Evolutionary conservation across 2,797 vertebrate species (phyloP).

Genomic region (Galagoides demidoff): DNA sequence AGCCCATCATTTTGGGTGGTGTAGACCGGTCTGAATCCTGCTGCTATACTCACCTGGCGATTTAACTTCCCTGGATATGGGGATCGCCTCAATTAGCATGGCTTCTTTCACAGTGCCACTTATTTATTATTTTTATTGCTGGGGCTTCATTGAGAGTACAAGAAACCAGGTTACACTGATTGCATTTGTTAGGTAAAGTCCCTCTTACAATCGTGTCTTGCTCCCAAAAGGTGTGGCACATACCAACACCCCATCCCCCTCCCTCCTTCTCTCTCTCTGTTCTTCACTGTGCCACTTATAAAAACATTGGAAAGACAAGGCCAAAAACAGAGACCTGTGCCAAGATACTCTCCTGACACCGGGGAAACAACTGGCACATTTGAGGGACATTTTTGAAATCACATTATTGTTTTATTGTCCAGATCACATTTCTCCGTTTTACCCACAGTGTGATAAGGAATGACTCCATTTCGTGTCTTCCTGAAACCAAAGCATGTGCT

Average conservation of each 20-base stretch:
- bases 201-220: too few relatives aligned
- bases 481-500: slow-evolving; percentile 3
- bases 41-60: not conserved
- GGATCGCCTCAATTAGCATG: not conserved
- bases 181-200: too few relatives aligned
- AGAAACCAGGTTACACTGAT: too few relatives aligned
- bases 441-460: not conserved
- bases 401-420: not conserved
- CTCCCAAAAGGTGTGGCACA: too few relatives aligned
- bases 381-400: not conserved
- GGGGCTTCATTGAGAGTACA: too few relatives aligned
- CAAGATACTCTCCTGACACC: slow-evolving; percentile 29
- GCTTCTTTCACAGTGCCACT: not conserved
- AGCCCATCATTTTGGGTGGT: not conserved
- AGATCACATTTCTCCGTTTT: not conserved
- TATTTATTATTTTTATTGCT: too few relatives aligned
- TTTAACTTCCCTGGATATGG: not conserved
- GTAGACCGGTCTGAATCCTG: not conserved
- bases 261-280: too few relatives aligned
- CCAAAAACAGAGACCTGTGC: not conserved
- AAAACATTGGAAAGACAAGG: not conserved
- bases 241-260: too few relatives aligned
- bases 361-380: not conserved
- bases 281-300: not conserved
- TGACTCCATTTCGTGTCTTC: not conserved